These are phyloP conservation scores for Lepetodrilus schrolli DNA, from an alignment of 2,888 invertebrate genomes.

Conservation along the genomic window DNA sequence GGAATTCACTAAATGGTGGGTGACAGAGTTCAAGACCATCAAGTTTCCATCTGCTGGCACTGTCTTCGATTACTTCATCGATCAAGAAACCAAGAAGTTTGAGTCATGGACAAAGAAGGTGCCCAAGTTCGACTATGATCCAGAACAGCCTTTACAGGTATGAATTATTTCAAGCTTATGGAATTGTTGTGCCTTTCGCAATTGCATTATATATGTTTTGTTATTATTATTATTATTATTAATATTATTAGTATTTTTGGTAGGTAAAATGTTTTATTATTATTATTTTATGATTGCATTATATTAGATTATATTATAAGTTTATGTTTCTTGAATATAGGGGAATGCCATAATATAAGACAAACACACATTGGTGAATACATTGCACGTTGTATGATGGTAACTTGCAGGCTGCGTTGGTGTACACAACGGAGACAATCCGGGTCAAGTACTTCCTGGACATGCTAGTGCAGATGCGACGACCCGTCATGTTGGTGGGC, in stretches of 20 bases:
- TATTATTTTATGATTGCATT: too few relatives aligned
- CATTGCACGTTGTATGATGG: too few relatives aligned
- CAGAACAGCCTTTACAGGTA: conserved; percentile 91
- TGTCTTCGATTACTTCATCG: conserved; percentile 95
- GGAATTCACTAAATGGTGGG: conserved; percentile 98
- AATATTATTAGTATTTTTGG: too few relatives aligned
- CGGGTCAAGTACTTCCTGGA: conserved; percentile 92
- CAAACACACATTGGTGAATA: too few relatives aligned
- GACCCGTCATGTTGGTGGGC: conserved; percentile 96
- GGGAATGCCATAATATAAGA: too few relatives aligned
- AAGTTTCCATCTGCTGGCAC: conserved; percentile 94
- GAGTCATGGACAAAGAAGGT: conserved; percentile 91
- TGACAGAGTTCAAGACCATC: conserved; percentile 94
- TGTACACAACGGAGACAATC: conserved; percentile 94
- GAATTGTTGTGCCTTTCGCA: too few relatives aligned
- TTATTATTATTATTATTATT: too few relatives aligned
- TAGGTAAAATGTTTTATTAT: too few relatives aligned
- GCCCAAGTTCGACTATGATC: conserved; percentile 91
- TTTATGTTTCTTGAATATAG: too few relatives aligned
- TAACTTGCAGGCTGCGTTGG: conserved; percentile 87
- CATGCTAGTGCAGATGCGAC: conserved; percentile 88
- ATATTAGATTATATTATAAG: too few relatives aligned
- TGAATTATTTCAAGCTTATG: too few relatives aligned
- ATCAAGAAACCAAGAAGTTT: conserved; percentile 91
- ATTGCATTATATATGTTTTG: too few relatives aligned